Conservation (phyloP, 2,113 vertebrate genomes). For the Pterophyllum scalare region DNA sequence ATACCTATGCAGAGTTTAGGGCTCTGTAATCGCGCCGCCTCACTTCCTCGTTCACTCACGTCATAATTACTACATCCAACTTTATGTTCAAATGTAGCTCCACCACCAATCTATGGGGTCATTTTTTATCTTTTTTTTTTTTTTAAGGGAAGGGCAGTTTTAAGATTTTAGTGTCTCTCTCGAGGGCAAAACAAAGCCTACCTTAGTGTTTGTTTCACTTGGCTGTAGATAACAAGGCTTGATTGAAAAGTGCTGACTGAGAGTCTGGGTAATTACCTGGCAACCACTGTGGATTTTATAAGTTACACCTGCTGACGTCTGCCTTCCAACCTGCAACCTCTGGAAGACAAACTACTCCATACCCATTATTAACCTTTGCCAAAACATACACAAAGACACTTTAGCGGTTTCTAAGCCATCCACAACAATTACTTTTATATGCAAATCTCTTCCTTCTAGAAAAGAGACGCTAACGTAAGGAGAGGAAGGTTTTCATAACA, state of each 20-base stretch:
- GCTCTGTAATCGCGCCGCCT: conserved; percentile 2
- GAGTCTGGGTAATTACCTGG: conserved; percentile 75
- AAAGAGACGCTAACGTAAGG: neutral
- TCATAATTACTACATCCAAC: conserved; percentile 11
- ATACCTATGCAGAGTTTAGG: neutral
- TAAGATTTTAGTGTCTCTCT: conserved; percentile 41
- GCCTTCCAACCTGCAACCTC: conserved; percentile 39
- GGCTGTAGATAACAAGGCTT: conserved; percentile 72
- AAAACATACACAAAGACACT: conserved; percentile 15
- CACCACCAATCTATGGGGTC: neutral
- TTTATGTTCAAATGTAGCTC: neutral
- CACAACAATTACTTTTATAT: conserved; percentile 19
- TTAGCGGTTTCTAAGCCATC: conserved; percentile 3
- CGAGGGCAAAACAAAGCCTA: conserved; percentile 56
- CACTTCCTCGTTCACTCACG: conserved; percentile 9
- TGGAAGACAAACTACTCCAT: conserved; percentile 8
- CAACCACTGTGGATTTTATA: conserved; percentile 74
- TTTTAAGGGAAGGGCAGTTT: neutral
- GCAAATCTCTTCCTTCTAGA: neutral
- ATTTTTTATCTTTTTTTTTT: neutral
- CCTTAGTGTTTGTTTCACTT: conserved; percentile 64
- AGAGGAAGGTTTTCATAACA: neutral
- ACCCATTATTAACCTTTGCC: conserved; percentile 25
- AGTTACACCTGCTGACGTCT: conserved; percentile 69
- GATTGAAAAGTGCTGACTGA: conserved; percentile 81